phyloP scores from a whole-genome alignment of 2,797 vertebrate species.

The Ptychobarbus kaznakovi region DNA sequence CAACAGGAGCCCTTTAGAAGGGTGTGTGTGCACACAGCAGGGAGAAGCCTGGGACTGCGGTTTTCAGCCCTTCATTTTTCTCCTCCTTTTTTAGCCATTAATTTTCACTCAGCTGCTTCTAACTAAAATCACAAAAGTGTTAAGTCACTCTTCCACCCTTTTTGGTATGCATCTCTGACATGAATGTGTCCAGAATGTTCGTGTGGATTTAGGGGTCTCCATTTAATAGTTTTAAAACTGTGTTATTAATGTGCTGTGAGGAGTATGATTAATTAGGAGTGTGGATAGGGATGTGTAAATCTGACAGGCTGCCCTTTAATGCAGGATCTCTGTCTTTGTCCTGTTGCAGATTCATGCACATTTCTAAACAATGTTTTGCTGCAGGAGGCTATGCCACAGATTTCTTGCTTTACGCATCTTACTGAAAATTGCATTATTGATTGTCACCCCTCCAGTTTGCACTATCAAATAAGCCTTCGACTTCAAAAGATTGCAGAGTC shows the following conservation, averaged over 20 bases:
- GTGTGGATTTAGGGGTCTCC: background rate
- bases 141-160: background rate
- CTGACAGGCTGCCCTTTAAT: slow-evolving; percentile 64
- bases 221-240: slow-evolving; percentile 49
- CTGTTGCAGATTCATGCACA: slow-evolving; percentile 62
- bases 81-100: slow-evolving; percentile 54
- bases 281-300: slow-evolving; percentile 50
- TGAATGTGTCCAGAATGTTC: background rate
- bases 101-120: slow-evolving; percentile 43
- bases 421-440: slow-evolving; percentile 33
- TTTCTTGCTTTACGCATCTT: slow-evolving; percentile 5
- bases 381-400: slow-evolving; percentile 38
- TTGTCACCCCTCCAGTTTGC: slow-evolving; percentile 21
- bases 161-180: slow-evolving; percentile 39
- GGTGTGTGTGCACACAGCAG: slow-evolving; percentile 23
- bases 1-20: slow-evolving; percentile 75
- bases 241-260: slow-evolving; percentile 57
- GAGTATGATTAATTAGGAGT: slow-evolving; percentile 46
- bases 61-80: slow-evolving; percentile 44
- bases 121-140: slow-evolving; percentile 38
- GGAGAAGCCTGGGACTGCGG: slow-evolving; percentile 40
- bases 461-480: slow-evolving; percentile 34
- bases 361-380: slow-evolving; percentile 57
- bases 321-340: slow-evolving; percentile 59
- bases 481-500: background rate